phyloP scores from a whole-genome alignment of 1,140 invertebrate genomes.

The Coelopa frigida region DNA sequence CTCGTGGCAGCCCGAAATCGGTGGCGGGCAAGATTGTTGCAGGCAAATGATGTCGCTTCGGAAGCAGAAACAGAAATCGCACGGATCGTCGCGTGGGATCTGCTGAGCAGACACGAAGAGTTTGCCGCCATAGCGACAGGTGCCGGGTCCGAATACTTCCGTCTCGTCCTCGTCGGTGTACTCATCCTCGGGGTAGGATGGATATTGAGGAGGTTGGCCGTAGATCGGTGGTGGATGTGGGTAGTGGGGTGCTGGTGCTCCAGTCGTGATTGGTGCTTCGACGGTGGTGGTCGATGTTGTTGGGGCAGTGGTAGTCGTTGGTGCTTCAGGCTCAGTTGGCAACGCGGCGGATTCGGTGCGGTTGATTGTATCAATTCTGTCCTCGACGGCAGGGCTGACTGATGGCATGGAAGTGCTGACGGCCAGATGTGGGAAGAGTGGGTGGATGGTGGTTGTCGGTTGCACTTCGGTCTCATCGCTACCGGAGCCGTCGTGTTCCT shows the following conservation, averaged over 20 bases:
- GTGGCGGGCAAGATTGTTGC: slow-evolving; percentile 90
- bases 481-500: slow-evolving; percentile 3
- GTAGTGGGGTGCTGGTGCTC: slow-evolving; percentile 19
- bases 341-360: neutral
- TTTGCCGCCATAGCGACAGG: slow-evolving; percentile 84
- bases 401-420: slow-evolving; percentile 17
- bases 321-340: slow-evolving; percentile 1
- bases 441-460: slow-evolving; percentile 25
- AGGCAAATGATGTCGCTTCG: slow-evolving; percentile 91
- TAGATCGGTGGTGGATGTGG: slow-evolving; percentile 37
- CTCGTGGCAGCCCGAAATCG: slow-evolving; percentile 81
- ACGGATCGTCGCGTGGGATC: slow-evolving; percentile 87
- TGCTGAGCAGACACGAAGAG: slow-evolving; percentile 91
- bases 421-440: slow-evolving; percentile 26
- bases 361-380: slow-evolving; percentile 20
- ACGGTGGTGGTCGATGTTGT: slow-evolving; percentile 17
- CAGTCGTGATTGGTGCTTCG: slow-evolving; percentile 17
- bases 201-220: slow-evolving; percentile 39
- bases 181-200: slow-evolving; percentile 48
- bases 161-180: slow-evolving; percentile 65
- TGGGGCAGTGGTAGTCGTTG: slow-evolving; percentile 6
- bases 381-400: slow-evolving; percentile 19
- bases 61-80: slow-evolving; percentile 96
- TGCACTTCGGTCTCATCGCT: slow-evolving; percentile 11
- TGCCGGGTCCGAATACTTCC: slow-evolving; percentile 72